phyloP scores from a whole-genome alignment of 2,888 invertebrate species.

The Amphipyra tragopoginis region DNA sequence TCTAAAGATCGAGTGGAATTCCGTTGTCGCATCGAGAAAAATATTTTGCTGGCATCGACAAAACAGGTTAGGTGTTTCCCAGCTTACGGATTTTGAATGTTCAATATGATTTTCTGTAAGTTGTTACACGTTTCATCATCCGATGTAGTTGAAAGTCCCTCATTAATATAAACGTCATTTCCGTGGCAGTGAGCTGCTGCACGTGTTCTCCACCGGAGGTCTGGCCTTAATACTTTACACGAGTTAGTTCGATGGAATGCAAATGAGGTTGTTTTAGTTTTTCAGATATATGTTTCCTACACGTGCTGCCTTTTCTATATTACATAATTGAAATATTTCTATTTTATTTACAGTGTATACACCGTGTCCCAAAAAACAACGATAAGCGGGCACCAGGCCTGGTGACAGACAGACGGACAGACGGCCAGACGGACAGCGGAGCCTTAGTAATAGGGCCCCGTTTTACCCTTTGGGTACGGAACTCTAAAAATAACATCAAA shows the following conservation, averaged over 20 bases:
- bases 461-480: too few species aligned
- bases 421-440: too few species aligned
- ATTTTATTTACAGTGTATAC: too few species aligned
- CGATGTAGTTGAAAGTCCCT: conserved; percentile 8
- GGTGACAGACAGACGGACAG: too few species aligned
- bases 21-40: background rate
- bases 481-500: too few species aligned
- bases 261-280: conserved; percentile 5
- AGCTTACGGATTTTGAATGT: background rate
- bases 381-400: too few species aligned
- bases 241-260: background rate
- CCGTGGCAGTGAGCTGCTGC: conserved; percentile 9
- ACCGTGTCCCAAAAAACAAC: too few species aligned
- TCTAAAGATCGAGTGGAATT: background rate
- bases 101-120: background rate
- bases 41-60: background rate
- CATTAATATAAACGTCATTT: conserved; percentile 31
- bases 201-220: conserved; percentile 10
- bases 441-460: too few species aligned
- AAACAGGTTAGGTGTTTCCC: background rate
- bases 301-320: too few species aligned
- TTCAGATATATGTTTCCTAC: too few species aligned
- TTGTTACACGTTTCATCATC: conserved; percentile 10
- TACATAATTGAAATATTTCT: too few species aligned
- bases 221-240: background rate